Conservation (phyloP, 2,797 vertebrate genomes). For the Capromys pilorides region DNA sequence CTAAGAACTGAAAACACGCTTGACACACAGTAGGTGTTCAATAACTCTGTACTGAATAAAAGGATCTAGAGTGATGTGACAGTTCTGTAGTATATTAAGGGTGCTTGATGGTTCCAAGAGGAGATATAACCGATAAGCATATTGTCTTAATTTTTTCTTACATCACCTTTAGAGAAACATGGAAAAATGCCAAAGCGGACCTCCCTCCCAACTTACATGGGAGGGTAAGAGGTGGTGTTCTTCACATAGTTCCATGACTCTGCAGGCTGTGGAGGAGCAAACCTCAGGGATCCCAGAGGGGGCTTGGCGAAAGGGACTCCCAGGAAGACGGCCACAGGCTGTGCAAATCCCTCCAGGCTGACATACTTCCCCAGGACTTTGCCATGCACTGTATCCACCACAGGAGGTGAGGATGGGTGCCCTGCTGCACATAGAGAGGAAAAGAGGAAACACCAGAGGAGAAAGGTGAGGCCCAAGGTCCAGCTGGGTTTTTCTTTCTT, state of each 20-base stretch:
- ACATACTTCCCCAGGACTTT: slow-evolving; percentile 83
- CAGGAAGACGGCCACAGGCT: slow-evolving; percentile 82
- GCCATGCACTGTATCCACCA: slow-evolving; percentile 83
- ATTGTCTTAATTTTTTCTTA: accelerated
- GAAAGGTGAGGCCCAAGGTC: neutral
- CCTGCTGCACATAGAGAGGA: slow-evolving; percentile 39
- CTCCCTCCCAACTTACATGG: slow-evolving; percentile 78
- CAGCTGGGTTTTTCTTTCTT: neutral
- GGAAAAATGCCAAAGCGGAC: neutral
- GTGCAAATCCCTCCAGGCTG: slow-evolving; percentile 73
- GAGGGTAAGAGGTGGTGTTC: slow-evolving; percentile 85
- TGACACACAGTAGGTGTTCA: neutral
- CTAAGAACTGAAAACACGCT: neutral
- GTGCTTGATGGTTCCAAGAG: neutral
- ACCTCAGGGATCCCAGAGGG: slow-evolving; percentile 88
- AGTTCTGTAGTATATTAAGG: neutral
- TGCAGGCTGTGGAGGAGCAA: slow-evolving; percentile 85
- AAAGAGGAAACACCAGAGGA: accelerated
- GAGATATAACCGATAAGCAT: neutral
- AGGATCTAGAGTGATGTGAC: neutral
- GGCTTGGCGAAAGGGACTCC: slow-evolving; percentile 90
- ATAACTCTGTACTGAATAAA: neutral
- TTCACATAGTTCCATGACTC: slow-evolving; percentile 87
- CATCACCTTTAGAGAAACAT: neutral
- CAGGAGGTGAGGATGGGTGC: neutral